Evolutionary conservation across 2,888 invertebrate species (phyloP).

Genomic region (Melipona beecheii): DNA sequence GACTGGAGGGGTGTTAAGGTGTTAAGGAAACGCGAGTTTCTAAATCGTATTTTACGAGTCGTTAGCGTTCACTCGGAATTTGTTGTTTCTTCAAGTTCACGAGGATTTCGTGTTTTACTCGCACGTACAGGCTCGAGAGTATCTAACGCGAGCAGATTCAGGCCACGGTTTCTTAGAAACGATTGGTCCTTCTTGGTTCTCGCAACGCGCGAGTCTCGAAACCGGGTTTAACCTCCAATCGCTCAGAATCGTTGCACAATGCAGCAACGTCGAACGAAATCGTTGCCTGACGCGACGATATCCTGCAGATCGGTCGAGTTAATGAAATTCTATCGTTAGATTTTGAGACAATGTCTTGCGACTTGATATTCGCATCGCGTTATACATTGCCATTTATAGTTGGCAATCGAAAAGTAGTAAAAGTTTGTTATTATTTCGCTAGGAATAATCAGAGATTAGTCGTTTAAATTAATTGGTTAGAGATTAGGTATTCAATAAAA

Average conservation of each 20-base stretch:
- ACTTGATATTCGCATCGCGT: neutral
- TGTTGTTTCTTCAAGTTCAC: constrained; percentile 7
- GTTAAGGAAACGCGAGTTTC: neutral
- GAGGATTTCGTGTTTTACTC: constrained; percentile 11
- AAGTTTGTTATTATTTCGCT: neutral
- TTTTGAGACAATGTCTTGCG: neutral
- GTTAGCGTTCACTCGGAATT: constrained; percentile 4
- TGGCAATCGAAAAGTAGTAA: neutral
- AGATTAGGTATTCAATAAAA: neutral
- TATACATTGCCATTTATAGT: too few species aligned
- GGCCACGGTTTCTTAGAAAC: constrained; percentile 66
- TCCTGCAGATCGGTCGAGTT: constrained; percentile 7
- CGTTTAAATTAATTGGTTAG: neutral
- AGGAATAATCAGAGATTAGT: neutral
- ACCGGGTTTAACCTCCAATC: constrained; percentile 56
- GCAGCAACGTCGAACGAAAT: constrained; percentile 56
- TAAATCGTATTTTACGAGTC: constrained; percentile 4
- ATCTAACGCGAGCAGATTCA: constrained; percentile 53
- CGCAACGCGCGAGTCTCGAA: constrained; percentile 58
- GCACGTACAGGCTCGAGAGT: constrained; percentile 35
- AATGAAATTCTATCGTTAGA: constrained; percentile 2
- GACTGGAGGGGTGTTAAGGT: neutral
- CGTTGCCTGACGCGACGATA: constrained; percentile 35
- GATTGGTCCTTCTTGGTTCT: constrained; percentile 62
- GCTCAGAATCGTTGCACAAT: constrained; percentile 70